Percentiles rank a stretch among this genome's conserved stretches.
These are phyloP conservation scores for Aphrocallistes beatrix DNA, from an alignment of 37 sponge, comb jelly and placozoan genomes.

Conservation along the genomic window DNA sequence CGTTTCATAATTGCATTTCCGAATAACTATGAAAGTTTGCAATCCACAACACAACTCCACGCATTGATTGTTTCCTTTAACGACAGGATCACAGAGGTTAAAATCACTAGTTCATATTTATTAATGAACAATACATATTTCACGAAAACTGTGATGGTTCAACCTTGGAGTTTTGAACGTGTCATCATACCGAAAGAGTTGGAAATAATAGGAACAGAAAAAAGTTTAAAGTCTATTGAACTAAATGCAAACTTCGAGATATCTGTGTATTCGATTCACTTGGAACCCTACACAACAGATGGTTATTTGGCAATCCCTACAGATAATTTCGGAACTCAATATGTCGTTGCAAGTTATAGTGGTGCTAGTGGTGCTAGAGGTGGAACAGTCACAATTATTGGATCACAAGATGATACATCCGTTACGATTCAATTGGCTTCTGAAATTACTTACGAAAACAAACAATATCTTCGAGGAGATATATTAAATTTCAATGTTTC, in stretches of 20 bases:
- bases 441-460: background rate
- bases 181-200: background rate
- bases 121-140: background rate
- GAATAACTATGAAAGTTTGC: background rate
- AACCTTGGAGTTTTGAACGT: background rate
- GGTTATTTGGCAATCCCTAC: background rate
- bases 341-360: background rate
- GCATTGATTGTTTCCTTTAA: background rate
- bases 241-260: background rate
- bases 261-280: background rate
- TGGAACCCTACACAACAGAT: constrained; percentile 6
- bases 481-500: background rate
- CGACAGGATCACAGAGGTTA: background rate
- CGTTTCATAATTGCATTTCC: background rate
- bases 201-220: background rate
- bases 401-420: background rate
- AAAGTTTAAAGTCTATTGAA: background rate
- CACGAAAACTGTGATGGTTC: background rate
- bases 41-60: background rate
- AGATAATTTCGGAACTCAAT: background rate
- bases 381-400: background rate
- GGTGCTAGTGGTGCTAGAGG: too few relatives aligned
- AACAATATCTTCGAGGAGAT: background rate
- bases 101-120: background rate
- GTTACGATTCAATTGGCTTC: background rate